Percentiles rank a stretch among this genome's conserved stretches.
These are phyloP conservation scores for Pelagia noctiluca DNA, from an alignment of 30 jellyfish, hydroid and myxozoan genomes.

Conservation along the genomic window DNA sequence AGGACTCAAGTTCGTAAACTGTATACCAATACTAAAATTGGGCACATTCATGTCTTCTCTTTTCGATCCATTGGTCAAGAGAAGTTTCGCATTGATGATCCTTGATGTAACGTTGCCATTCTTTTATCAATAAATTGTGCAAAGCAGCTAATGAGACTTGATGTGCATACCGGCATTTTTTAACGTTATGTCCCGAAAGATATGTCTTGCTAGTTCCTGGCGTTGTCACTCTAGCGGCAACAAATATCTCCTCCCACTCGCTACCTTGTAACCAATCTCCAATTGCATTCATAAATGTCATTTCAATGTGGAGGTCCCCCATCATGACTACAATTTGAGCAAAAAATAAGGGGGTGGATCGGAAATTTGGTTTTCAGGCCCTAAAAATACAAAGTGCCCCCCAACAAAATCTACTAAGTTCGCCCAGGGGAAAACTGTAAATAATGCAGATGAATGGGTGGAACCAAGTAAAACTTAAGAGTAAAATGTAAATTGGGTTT, in stretches of 20 bases:
- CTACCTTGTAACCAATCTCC: slow-evolving; percentile 1
- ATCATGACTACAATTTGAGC: background rate
- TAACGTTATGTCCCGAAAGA: background rate
- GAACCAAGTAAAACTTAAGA: too few relatives aligned
- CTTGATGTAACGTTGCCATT: background rate
- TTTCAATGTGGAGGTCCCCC: slow-evolving; percentile 1
- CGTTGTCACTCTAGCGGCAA: slow-evolving; percentile 1
- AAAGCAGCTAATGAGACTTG: too few relatives aligned
- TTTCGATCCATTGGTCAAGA: slow-evolving; percentile 1
- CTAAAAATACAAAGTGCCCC: too few relatives aligned
- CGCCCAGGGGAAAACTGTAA: too few relatives aligned
- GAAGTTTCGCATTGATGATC: slow-evolving; percentile 1
- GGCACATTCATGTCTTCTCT: slow-evolving; percentile 2
- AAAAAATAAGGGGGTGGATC: too few relatives aligned
- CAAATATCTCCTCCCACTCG: slow-evolving; percentile 16
- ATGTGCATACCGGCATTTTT: slow-evolving; percentile 5
- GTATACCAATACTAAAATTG: background rate
- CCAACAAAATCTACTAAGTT: too few relatives aligned
- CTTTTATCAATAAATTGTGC: background rate
- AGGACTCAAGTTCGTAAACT: background rate
- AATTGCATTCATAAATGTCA: background rate
- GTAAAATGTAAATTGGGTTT: too few relatives aligned
- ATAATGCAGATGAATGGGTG: too few relatives aligned
- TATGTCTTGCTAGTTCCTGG: slow-evolving; percentile 6
- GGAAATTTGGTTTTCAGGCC: too few relatives aligned